Percentiles rank a stretch among this genome's conserved stretches.
These are phyloP conservation scores for Smutsia temminckii DNA, from an alignment of 2,797 vertebrate genomes.

Conservation along the genomic window DNA sequence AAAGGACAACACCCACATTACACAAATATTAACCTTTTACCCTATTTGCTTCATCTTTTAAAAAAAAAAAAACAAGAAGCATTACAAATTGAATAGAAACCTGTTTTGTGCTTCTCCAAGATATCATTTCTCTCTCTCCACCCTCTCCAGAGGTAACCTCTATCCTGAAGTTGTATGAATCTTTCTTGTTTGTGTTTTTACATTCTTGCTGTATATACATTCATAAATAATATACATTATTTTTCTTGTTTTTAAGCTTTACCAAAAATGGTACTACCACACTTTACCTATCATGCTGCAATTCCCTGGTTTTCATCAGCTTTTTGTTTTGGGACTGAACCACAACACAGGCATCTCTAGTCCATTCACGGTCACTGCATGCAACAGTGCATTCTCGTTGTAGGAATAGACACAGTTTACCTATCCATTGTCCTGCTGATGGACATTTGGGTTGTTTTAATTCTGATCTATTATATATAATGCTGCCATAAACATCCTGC, in stretches of 20 bases:
- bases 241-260: slow-evolving; percentile 16
- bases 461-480: background rate
- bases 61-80: background rate
- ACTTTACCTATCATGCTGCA: background rate
- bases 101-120: background rate
- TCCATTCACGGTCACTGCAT: background rate
- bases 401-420: background rate
- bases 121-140: background rate
- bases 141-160: background rate
- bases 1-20: background rate
- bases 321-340: background rate
- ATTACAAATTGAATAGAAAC: background rate
- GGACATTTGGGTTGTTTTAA: background rate
- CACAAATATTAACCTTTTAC: background rate
- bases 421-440: background rate
- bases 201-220: background rate
- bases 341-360: background rate
- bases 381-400: background rate
- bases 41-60: background rate
- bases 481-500: background rate
- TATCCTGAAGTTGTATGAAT: background rate
- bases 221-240: background rate
- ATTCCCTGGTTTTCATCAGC: background rate
- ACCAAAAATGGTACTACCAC: background rate
- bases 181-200: background rate